Conservation (phyloP, 2,888 invertebrate genomes). For the Trissoscelio sp. region DNA sequence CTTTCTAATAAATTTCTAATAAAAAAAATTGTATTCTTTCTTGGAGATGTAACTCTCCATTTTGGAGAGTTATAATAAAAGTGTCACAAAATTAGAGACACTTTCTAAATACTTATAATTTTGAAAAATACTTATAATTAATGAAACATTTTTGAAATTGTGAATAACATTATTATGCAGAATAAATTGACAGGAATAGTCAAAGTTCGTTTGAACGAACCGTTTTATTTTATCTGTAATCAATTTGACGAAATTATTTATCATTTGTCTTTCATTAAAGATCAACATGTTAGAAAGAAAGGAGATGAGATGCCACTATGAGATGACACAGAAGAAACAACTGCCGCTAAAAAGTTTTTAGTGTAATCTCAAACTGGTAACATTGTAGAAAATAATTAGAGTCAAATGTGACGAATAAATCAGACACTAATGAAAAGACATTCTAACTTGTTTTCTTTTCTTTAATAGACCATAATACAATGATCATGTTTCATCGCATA, state of each 20-base stretch:
- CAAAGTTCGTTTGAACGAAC: slow-evolving; percentile 9
- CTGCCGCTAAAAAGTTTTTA: slow-evolving; percentile 60
- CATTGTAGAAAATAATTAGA: slow-evolving; percentile 55
- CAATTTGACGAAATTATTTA: slow-evolving; percentile 22
- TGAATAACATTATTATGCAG: not conserved
- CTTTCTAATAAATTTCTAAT: too few relatives aligned
- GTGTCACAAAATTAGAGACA: too few relatives aligned
- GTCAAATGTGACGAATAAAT: slow-evolving; percentile 53
- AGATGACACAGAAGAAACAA: slow-evolving; percentile 20
- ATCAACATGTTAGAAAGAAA: slow-evolving; percentile 14
- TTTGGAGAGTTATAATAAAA: too few relatives aligned
- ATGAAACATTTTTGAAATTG: not conserved
- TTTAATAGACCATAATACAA: slow-evolving; percentile 30
- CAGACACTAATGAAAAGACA: slow-evolving; percentile 46
- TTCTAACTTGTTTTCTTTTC: slow-evolving; percentile 7
- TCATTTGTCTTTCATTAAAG: slow-evolving; percentile 45
- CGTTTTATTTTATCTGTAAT: not conserved
- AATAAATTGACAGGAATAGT: not conserved
- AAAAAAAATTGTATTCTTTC: too few relatives aligned
- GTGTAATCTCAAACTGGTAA: slow-evolving; percentile 44
- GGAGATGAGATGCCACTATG: slow-evolving; percentile 11
- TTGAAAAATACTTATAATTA: too few relatives aligned
- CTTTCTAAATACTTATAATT: too few relatives aligned
- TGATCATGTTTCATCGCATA: slow-evolving; percentile 24
- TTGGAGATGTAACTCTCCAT: too few relatives aligned